A percentile compares a stretch with the other conserved stretches of the same genome.
These are phyloP conservation scores for Nomada lathburiana DNA, from an alignment of 2,888 invertebrate species.

Conservation along the genomic window DNA sequence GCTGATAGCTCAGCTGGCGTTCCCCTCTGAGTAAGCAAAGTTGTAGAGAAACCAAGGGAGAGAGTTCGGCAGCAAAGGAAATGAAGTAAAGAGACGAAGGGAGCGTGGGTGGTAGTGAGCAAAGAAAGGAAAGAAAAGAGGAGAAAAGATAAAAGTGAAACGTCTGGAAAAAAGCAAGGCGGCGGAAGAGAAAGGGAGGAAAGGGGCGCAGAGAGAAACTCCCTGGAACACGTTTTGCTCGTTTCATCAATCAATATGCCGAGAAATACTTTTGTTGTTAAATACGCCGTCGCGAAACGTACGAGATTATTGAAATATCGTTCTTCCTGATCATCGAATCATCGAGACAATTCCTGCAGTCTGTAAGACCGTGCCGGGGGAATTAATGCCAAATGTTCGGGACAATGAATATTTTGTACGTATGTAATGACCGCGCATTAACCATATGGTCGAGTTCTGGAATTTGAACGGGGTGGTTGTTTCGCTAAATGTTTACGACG, in stretches of 20 bases:
- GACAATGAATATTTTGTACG: neutral
- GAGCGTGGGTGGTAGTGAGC: neutral
- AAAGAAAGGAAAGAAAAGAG: constrained; percentile 15
- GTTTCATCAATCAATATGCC: constrained; percentile 38
- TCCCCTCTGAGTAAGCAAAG: constrained; percentile 35
- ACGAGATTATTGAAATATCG: constrained; percentile 22
- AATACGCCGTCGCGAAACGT: neutral
- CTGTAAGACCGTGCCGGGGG: too few relatives aligned
- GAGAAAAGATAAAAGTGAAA: constrained; percentile 45
- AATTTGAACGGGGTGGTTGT: constrained; percentile 18
- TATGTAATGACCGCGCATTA: constrained; percentile 5
- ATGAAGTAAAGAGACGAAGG: constrained; percentile 23
- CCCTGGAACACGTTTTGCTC: constrained; percentile 22
- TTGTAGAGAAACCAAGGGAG: constrained; percentile 22
- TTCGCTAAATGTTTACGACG: neutral
- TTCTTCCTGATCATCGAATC: neutral
- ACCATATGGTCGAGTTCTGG: neutral
- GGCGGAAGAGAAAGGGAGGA: constrained; percentile 7
- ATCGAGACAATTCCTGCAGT: too few relatives aligned
- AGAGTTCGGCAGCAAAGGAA: constrained; percentile 29
- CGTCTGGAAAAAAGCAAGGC: constrained; percentile 15
- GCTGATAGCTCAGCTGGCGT: constrained; percentile 63
- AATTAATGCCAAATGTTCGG: neutral
- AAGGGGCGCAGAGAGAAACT: constrained; percentile 20
- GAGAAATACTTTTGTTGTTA: neutral